Percentiles rank a stretch among this genome's conserved stretches.
phyloP scores from a whole-genome alignment of 2,888 invertebrate genomes.

The Acleris holmiana region DNA sequence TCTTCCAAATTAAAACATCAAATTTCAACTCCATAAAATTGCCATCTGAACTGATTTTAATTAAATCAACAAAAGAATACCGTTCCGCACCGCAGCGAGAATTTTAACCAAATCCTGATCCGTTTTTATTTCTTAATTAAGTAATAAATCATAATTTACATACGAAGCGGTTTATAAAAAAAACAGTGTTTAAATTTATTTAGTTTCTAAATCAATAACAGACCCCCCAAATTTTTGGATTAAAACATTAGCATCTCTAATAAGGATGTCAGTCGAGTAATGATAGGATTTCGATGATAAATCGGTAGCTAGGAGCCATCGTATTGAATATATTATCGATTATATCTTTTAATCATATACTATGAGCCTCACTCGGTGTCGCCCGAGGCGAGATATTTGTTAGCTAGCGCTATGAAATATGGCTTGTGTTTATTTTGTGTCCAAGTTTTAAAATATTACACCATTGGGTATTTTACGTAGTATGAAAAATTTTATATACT shows the following conservation, averaged over 20 bases:
- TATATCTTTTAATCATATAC: slow-evolving; percentile 35
- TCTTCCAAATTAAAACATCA: slow-evolving; percentile 20
- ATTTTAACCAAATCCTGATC: slow-evolving; percentile 28
- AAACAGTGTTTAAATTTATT: slow-evolving; percentile 33
- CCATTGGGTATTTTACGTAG: not conserved
- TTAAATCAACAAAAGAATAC: slow-evolving; percentile 24
- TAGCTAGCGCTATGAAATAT: slow-evolving; percentile 14
- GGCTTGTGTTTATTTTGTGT: slow-evolving; percentile 8
- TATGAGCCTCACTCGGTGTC: slow-evolving; percentile 18
- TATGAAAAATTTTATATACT: too few relatives aligned
- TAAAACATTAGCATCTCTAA: slow-evolving; percentile 54
- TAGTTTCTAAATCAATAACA: slow-evolving; percentile 48
- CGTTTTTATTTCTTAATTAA: slow-evolving; percentile 29
- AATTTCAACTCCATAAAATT: slow-evolving; percentile 24
- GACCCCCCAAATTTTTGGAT: slow-evolving; percentile 50
- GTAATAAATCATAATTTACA: slow-evolving; percentile 34
- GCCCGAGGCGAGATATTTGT: slow-evolving; percentile 6
- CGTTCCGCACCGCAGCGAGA: slow-evolving; percentile 23
- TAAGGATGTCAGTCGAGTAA: slow-evolving; percentile 55
- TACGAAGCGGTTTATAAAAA: slow-evolving; percentile 23
- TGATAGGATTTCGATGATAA: slow-evolving; percentile 56
- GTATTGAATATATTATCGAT: slow-evolving; percentile 42
- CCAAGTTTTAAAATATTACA: not conserved
- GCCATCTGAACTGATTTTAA: slow-evolving; percentile 29
- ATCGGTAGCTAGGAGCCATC: slow-evolving; percentile 43